These are phyloP conservation scores for Tiphia femorata DNA, from an alignment of 2,888 invertebrate genomes.

Conservation along the genomic window DNA sequence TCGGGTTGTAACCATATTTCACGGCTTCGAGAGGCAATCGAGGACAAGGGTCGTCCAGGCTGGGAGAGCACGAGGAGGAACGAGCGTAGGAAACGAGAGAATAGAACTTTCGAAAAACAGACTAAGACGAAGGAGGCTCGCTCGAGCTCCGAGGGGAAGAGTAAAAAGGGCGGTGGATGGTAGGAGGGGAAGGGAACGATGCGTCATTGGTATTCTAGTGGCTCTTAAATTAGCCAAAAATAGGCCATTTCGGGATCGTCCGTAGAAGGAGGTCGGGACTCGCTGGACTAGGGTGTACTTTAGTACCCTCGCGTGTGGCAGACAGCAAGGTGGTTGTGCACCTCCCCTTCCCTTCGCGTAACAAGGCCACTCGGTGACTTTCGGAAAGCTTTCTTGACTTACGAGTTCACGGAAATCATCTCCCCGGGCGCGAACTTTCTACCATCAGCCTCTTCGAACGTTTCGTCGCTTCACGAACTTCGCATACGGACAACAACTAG, in stretches of 20 bases:
- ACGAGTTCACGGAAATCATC: no score
- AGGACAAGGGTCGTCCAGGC: conserved; percentile 12
- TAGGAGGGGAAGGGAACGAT: neutral
- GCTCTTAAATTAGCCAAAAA: conserved; percentile 43
- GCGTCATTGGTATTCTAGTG: conserved; percentile 24
- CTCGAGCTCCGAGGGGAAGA: neutral
- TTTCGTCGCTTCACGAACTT: no score
- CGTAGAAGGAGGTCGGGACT: neutral
- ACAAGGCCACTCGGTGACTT: conserved; percentile 38
- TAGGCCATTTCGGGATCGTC: conserved; percentile 26
- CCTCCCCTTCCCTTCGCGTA: conserved; percentile 18
- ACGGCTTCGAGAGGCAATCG: conserved; percentile 35
- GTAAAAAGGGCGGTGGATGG: neutral
- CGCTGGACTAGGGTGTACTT: conserved; percentile 3
- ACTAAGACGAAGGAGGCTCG: neutral
- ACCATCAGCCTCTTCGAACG: no score
- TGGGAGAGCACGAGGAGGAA: neutral
- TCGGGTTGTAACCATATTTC: conserved; percentile 40
- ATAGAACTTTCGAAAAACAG: neutral
- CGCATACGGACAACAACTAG: no score
- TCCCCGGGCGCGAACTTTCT: no score
- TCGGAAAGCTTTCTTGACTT: conserved; percentile 7
- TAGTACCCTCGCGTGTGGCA: conserved; percentile 7
- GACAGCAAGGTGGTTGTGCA: neutral
- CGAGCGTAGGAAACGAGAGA: neutral